These are phyloP conservation scores for Periophthalmus modestus DNA, from an alignment of 2,113 vertebrate genomes.

Conservation along the genomic window DNA sequence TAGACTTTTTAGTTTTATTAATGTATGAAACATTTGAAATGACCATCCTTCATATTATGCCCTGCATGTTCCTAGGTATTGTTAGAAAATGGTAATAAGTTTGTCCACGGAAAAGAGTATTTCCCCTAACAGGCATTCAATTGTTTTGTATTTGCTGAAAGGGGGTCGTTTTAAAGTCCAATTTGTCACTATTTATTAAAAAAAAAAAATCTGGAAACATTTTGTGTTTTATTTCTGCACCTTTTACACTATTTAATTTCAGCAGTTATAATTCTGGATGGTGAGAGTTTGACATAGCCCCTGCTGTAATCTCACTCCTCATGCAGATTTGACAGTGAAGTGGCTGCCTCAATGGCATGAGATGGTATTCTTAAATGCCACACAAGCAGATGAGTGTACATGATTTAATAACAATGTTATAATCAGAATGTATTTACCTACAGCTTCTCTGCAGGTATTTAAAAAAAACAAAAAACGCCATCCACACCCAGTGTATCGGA, in stretches of 20 bases:
- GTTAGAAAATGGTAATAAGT: background rate
- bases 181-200: conserved; percentile 69
- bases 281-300: conserved; percentile 6
- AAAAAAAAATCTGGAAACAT: conserved; percentile 38
- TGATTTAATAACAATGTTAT: background rate
- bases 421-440: background rate
- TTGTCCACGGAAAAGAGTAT: conserved; percentile 13
- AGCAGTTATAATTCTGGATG: background rate
- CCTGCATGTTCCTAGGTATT: conserved; percentile 16
- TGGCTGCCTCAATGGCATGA: background rate
- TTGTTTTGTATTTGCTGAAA: conserved; percentile 22
- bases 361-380: background rate
- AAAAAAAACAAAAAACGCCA: too few species aligned
- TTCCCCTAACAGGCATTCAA: conserved; percentile 15
- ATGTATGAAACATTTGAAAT: background rate
- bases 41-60: conserved; percentile 6
- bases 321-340: conserved; percentile 15
- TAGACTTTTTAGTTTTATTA: conserved; percentile 12
- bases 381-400: background rate
- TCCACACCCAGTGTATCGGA: background rate
- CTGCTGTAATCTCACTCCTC: conserved; percentile 38
- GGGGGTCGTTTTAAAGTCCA: conserved; percentile 48
- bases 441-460: background rate
- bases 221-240: background rate
- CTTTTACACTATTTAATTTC: background rate